Conservation (phyloP, 1,140 invertebrate genomes). For the Rhizoglyphus robini region DNA sequence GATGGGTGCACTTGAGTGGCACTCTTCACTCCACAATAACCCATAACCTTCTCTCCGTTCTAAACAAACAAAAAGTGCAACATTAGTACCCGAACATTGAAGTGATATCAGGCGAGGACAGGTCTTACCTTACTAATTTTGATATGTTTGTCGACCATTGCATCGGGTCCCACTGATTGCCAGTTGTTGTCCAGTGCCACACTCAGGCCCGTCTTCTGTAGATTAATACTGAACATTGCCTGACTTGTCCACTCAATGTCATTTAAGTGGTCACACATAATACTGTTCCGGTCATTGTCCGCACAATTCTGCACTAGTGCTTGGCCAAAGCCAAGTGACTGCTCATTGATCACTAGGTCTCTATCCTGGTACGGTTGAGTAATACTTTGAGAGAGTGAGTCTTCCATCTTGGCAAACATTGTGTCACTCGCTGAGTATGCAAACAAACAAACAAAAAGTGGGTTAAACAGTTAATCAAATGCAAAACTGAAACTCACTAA, state of each 20-base stretch:
- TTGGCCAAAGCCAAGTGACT: not conserved
- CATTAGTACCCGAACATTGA: too few species aligned
- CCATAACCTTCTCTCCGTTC: slow-evolving; percentile 7
- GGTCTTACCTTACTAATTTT: not conserved
- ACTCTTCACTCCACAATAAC: not conserved
- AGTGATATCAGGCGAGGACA: too few species aligned
- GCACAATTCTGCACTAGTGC: not conserved
- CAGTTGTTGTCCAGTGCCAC: not conserved
- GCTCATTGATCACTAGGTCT: not conserved
- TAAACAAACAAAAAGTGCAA: not conserved
- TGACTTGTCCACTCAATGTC: not conserved
- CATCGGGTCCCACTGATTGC: not conserved
- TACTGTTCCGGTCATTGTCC: not conserved
- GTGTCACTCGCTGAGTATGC: slow-evolving; percentile 6
- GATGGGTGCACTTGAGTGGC: not conserved
- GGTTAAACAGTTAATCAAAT: not conserved
- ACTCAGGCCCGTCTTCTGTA: not conserved
- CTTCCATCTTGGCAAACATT: not conserved
- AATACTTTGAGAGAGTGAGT: not conserved
- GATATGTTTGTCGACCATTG: not conserved
- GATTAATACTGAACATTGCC: slow-evolving; percentile 16
- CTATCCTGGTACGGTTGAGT: not conserved
- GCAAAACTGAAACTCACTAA: not conserved
- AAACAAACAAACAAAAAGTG: not conserved
- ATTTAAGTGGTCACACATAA: not conserved